These are phyloP conservation scores for Sus cebifrons DNA, from an alignment of 2,797 vertebrate genomes.

Conservation along the genomic window DNA sequence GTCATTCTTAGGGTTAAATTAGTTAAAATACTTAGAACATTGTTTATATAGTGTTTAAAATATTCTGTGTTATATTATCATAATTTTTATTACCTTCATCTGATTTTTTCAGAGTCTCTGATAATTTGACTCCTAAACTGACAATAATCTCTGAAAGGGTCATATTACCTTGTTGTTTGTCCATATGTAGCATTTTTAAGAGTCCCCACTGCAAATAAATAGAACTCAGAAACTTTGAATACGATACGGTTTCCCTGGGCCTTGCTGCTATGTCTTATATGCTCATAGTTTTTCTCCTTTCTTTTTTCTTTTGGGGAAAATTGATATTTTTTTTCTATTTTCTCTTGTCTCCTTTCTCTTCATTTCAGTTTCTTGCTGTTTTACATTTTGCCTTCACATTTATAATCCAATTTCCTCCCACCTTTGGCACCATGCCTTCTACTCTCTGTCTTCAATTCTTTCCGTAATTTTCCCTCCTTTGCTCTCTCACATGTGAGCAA, in stretches of 20 bases:
- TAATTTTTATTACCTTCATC: background rate
- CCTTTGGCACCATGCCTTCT: background rate
- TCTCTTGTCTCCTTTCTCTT: background rate
- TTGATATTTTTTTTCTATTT: background rate
- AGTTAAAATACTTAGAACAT: conserved; percentile 18
- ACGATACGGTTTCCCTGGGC: fast-evolving
- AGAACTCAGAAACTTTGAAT: background rate
- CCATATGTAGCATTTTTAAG: background rate
- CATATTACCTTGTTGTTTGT: background rate
- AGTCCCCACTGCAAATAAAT: background rate
- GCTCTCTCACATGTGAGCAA: background rate
- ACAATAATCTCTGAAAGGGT: background rate
- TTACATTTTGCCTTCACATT: conserved; percentile 12
- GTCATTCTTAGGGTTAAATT: background rate
- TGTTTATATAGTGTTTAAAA: background rate
- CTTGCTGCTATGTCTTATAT: background rate
- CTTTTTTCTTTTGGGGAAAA: background rate
- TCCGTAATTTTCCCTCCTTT: background rate
- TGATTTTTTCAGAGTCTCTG: background rate
- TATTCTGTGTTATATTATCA: background rate
- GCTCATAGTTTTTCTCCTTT: background rate
- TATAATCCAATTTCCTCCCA: background rate
- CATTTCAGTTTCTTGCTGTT: background rate
- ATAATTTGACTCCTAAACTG: background rate
- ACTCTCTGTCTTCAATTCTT: background rate